Base-by-base conservation (phyloP, 2,797 vertebrate genomes). In the Yasuhikotakia modesta region DNA sequence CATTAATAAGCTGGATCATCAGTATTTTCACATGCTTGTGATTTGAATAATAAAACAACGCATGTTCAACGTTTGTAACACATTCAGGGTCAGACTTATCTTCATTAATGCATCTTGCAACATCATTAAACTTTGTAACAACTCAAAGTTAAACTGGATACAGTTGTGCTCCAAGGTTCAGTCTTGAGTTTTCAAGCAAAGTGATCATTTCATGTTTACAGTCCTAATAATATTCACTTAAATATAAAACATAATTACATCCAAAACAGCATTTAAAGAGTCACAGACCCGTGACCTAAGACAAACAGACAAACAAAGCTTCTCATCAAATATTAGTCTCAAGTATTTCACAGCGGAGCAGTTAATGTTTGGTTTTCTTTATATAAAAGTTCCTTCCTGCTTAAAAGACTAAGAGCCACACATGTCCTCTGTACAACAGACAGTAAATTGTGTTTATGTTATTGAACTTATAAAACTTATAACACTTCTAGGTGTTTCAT, bases 181-280 rank as follows among this genome's bases (percentile, higher is more conserved):
- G 58, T 21, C n/a, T 39, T 76, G 14, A 11, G 35, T 69, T 77
- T 70, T 67, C 64, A 71, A 74, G 66, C 77, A 64, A 64, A 7
- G 45, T 68, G n/a, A 50, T 52, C 46, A 60, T 83, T 81, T 67
- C 68, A 78, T 87, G 58, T 80, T 17, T 80, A 71, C 84, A 87
- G 87, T 87, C 77, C 85, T 81, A 92, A 86, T 82, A 87, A 91
- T 88, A 90, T 87, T 88, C 88, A 93, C 87, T 85, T 91, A 93
- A 93, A 93, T 92, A 92, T 92, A 92, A 94, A 92, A 90, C 89
- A 92, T 67, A 91, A 91, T 92, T 90, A 93, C 92, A 93, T 92
- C 92, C 90, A 93, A 92, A 55, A 93, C 92, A 92, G 91, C 91
- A 89, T 93, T 92, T 89, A 90, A 93, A 93, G 93, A 93, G 90